phyloP scores from a whole-genome alignment of 2,113 vertebrate genomes.

The Phasianus colchicus region DNA sequence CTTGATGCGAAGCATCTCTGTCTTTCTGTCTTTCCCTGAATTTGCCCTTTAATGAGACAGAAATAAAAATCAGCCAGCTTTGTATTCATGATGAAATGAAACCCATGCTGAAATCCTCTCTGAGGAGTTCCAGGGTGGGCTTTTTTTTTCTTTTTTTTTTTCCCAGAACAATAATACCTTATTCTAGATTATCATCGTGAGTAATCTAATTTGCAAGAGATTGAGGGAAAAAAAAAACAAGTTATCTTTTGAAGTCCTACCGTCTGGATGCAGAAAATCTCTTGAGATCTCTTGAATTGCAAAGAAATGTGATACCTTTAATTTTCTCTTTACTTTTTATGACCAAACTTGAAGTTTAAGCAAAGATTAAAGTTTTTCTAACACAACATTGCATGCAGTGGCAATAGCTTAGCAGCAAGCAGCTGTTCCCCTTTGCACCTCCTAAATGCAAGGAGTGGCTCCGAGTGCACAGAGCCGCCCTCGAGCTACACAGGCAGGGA shows the following conservation, averaged over 20 bases:
- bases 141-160: not conserved
- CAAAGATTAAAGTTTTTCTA: not conserved
- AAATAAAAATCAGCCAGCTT: conserved; percentile 1
- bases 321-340: conserved; percentile 36
- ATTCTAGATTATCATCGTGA: not conserved
- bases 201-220: not conserved
- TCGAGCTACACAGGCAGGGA: not conserved
- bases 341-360: conserved; percentile 67
- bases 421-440: not conserved
- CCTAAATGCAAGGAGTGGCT: not conserved
- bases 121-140: not conserved
- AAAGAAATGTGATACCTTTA: conserved; percentile 43
- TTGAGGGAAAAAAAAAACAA: not conserved
- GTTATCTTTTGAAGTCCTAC: not conserved
- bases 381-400: conserved; percentile 53
- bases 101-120: not conserved
- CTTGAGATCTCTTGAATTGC: not conserved
- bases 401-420: conserved; percentile 64
- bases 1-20: not conserved
- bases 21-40: not conserved
- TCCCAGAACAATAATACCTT: not conserved
- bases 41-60: not conserved
- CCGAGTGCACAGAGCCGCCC: not conserved
- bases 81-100: not conserved
- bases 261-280: not conserved